A percentile compares a stretch with the other conserved stretches of the same genome.
These are phyloP conservation scores for Hydropsyche tenuis DNA, from an alignment of 1,140 invertebrate genomes.

Conservation along the genomic window DNA sequence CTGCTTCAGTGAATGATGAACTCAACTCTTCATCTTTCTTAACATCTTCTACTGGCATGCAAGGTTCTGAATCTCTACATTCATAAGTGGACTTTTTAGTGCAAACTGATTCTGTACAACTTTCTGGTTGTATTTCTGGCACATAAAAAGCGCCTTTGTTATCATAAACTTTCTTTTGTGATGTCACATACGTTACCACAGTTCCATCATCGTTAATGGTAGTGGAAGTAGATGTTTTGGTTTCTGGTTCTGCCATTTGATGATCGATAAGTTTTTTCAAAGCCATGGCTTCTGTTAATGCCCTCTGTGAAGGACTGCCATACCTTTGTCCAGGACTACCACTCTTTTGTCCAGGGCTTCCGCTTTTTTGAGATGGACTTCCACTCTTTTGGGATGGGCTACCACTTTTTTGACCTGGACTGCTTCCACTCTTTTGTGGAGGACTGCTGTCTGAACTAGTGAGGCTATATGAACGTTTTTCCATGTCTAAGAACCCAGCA, in stretches of 20 bases:
- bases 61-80: slow-evolving; percentile 44
- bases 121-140: slow-evolving; percentile 50
- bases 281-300: slow-evolving; percentile 58
- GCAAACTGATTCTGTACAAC: slow-evolving; percentile 49
- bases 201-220: slow-evolving; percentile 21
- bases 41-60: neutral
- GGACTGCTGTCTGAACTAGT: slow-evolving; percentile 61
- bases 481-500: slow-evolving; percentile 62
- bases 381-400: slow-evolving; percentile 59
- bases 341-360: slow-evolving; percentile 60
- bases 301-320: slow-evolving; percentile 63
- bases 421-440: slow-evolving; percentile 61
- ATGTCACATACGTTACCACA: slow-evolving; percentile 56
- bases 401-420: slow-evolving; percentile 60
- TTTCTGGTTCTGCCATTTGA: slow-evolving; percentile 58
- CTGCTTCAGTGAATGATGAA: slow-evolving; percentile 49
- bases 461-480: slow-evolving; percentile 61
- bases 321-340: slow-evolving; percentile 61
- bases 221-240: slow-evolving; percentile 51
- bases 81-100: slow-evolving; percentile 51
- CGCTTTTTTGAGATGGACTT: slow-evolving; percentile 60
- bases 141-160: slow-evolving; percentile 61
- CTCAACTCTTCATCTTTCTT: slow-evolving; percentile 22
- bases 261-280: slow-evolving; percentile 61
- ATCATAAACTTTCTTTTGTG: slow-evolving; percentile 61